phyloP scores from a whole-genome alignment of 2,797 vertebrate species.

The Rhinophrynus dorsalis region DNA sequence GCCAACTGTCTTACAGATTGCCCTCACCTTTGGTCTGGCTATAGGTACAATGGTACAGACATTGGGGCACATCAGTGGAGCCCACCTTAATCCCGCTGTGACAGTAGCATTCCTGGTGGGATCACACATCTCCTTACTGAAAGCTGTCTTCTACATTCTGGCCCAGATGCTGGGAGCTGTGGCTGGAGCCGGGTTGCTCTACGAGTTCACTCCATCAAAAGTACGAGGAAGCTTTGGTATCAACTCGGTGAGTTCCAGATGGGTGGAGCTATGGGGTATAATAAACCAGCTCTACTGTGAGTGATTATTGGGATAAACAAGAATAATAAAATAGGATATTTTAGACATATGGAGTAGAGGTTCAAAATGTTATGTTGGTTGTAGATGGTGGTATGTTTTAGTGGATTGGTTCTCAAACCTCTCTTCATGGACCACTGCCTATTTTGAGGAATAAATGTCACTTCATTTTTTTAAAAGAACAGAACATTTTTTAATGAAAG shows the following conservation, averaged over 20 bases:
- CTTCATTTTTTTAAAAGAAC: too few species aligned
- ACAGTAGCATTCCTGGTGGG: slow-evolving; percentile 23
- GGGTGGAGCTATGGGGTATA: background rate
- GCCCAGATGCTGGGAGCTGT: slow-evolving; percentile 39
- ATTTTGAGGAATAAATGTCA: too few species aligned
- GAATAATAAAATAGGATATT: too few species aligned
- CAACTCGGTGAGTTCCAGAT: slow-evolving; percentile 27
- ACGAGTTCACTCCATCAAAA: slow-evolving; percentile 24
- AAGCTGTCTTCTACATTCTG: slow-evolving; percentile 25
- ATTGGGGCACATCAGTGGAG: slow-evolving; percentile 31
- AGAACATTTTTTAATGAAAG: too few species aligned
- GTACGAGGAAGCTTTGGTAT: slow-evolving; percentile 29
- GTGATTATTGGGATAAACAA: background rate
- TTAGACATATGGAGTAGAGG: too few species aligned
- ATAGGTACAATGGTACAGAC: slow-evolving; percentile 29
- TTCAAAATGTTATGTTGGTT: too few species aligned
- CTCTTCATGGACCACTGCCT: too few species aligned
- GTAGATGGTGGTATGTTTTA: too few species aligned
- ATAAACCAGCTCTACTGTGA: background rate
- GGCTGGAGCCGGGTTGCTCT: slow-evolving; percentile 25
- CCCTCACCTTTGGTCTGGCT: slow-evolving; percentile 28
- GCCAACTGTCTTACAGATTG: slow-evolving; percentile 14
- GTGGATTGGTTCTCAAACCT: too few species aligned
- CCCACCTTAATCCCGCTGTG: slow-evolving; percentile 36
- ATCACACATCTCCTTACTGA: slow-evolving; percentile 27